phyloP scores from a whole-genome alignment of 2,797 vertebrate species.

The Hypotaenidia okinawae region DNA sequence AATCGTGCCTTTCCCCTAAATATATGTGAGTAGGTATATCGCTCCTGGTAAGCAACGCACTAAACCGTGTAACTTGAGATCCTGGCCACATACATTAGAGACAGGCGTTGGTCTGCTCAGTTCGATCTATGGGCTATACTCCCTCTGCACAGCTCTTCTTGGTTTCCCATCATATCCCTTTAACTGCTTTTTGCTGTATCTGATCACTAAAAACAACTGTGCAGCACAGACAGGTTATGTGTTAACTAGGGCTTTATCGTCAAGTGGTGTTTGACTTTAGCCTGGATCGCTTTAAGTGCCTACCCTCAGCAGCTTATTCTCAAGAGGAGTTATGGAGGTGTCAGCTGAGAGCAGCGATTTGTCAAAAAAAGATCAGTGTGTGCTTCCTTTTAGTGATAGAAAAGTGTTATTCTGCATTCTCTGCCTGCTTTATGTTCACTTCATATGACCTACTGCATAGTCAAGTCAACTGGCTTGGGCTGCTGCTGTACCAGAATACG shows the following conservation, averaged over 20 bases:
- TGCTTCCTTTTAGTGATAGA: neutral
- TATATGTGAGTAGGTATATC: neutral
- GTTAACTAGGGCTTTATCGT: neutral
- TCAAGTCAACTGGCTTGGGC: neutral
- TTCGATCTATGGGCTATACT: neutral
- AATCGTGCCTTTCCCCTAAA: conserved; percentile 14
- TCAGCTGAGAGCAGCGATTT: neutral
- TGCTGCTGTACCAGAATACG: neutral
- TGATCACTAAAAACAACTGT: conserved; percentile 4
- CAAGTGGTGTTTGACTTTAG: neutral
- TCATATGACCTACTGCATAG: neutral
- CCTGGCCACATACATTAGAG: neutral
- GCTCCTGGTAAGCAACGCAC: neutral
- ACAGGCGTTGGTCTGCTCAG: neutral
- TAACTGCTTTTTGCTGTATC: neutral
- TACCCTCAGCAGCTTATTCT: neutral
- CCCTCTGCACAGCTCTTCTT: neutral
- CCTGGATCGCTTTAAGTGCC: neutral
- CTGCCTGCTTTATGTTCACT: neutral
- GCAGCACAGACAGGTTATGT: neutral
- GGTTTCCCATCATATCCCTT: neutral
- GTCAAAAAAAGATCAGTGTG: neutral
- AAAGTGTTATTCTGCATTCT: neutral
- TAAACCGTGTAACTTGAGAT: neutral
- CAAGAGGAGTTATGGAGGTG: neutral